phyloP scores from a whole-genome alignment of 1,140 invertebrate genomes.

The Drosophila setifemur region DNA sequence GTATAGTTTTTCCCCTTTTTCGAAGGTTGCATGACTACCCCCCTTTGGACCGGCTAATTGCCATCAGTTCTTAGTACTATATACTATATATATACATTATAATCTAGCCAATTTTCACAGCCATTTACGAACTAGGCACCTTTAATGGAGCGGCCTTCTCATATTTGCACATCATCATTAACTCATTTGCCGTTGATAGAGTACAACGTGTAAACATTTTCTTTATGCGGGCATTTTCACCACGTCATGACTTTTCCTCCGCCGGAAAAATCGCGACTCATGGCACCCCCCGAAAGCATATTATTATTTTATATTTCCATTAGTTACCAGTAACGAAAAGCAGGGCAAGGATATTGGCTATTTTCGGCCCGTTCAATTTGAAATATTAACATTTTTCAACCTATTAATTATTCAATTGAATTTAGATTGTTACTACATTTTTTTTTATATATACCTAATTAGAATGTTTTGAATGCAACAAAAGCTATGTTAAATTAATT shows the following conservation, averaged over 20 bases:
- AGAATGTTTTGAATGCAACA: too few relatives aligned
- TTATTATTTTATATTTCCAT: constrained; percentile 27
- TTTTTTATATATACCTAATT: not conserved
- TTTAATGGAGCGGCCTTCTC: constrained; percentile 14
- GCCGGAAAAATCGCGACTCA: constrained; percentile 30
- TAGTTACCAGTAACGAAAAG: constrained; percentile 8
- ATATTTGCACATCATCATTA: constrained; percentile 76
- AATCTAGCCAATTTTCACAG: not conserved
- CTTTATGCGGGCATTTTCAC: constrained; percentile 52
- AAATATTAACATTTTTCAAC: too few relatives aligned
- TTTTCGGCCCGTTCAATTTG: too few relatives aligned
- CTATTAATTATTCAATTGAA: not conserved
- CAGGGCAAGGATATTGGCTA: constrained; percentile 8
- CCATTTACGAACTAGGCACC: constrained; percentile 11
- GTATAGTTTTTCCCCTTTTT: constrained; percentile 19
- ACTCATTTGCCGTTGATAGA: constrained; percentile 73
- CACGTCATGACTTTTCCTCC: constrained; percentile 50
- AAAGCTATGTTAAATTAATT: too few relatives aligned
- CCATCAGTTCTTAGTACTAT: constrained; percentile 12
- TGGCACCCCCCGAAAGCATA: not conserved
- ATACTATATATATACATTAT: too few relatives aligned
- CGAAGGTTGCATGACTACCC: constrained; percentile 28
- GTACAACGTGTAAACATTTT: constrained; percentile 71
- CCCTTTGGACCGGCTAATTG: constrained; percentile 9
- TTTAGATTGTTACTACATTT: not conserved